Conservation (phyloP, 2,113 vertebrate genomes). For the Gymnorhina tibicen region DNA sequence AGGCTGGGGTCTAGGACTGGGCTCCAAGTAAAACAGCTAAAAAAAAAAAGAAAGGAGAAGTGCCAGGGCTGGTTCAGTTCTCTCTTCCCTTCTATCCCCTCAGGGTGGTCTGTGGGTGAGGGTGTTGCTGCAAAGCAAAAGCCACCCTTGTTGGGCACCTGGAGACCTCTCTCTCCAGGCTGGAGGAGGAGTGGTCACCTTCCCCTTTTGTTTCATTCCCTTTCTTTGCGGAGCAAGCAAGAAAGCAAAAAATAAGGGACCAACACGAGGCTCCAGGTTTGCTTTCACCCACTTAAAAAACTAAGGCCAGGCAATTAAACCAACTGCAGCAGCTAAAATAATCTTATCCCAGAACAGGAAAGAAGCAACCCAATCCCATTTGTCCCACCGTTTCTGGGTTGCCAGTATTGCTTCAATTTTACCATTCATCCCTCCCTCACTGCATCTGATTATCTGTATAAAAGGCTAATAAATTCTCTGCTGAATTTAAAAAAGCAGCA, state of each 20-base stretch:
- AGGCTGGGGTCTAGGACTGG: neutral
- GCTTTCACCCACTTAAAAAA: neutral
- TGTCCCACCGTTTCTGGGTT: neutral
- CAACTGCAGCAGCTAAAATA: neutral
- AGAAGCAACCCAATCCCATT: neutral
- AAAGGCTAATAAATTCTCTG: conserved; percentile 7
- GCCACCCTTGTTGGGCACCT: neutral
- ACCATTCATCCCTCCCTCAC: neutral
- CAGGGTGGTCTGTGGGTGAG: fast-evolving
- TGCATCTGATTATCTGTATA: neutral
- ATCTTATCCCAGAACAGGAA: neutral
- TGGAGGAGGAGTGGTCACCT: neutral
- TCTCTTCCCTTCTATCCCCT: neutral
- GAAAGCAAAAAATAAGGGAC: neutral
- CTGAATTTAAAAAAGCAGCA: neutral
- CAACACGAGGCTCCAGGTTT: neutral
- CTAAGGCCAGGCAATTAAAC: neutral
- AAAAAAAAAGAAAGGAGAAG: neutral
- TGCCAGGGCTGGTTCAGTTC: neutral
- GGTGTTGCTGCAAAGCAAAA: neutral
- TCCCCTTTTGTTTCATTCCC: neutral
- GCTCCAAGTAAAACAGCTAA: neutral
- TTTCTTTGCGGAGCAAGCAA: neutral
- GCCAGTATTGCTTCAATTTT: neutral
- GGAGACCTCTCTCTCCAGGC: neutral